Evolutionary conservation across 2,113 vertebrate genomes (phyloP).

Genomic region (Onychostruthus taczanowskii): DNA sequence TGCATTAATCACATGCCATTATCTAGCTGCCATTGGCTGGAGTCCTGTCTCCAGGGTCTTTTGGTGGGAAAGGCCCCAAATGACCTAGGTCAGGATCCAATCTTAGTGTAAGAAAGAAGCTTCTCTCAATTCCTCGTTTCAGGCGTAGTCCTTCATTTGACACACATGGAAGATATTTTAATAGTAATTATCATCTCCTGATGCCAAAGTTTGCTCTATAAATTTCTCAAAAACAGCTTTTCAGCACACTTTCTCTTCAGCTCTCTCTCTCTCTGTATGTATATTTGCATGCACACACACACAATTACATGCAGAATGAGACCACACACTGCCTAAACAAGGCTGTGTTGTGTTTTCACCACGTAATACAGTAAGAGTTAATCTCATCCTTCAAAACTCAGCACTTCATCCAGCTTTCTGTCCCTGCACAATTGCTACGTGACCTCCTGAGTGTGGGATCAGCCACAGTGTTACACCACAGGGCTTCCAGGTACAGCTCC

Average conservation of each 20-base stretch:
- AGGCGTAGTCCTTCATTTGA: neutral
- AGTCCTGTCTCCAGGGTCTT: neutral
- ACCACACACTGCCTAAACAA: neutral
- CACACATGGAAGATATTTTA: neutral
- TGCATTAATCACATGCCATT: neutral
- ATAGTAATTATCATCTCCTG: neutral
- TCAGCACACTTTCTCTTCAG: neutral
- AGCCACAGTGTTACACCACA: accelerated
- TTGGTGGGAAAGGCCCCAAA: neutral
- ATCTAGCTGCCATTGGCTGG: neutral
- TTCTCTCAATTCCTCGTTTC: neutral
- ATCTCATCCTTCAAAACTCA: neutral
- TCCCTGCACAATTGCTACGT: neutral
- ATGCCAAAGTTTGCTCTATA: neutral
- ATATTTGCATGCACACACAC: neutral
- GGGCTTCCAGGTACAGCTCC: neutral
- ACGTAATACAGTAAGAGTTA: accelerated
- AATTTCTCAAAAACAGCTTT: neutral
- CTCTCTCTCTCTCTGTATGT: neutral
- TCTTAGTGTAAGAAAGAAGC: neutral
- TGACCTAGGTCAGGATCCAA: neutral
- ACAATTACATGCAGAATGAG: accelerated
- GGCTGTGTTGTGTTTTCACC: accelerated
- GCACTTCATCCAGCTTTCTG: neutral
- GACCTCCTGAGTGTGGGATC: neutral